A percentile compares a stretch with the other conserved stretches of the same genome.
Evolutionary conservation across 1,140 invertebrate genomes (phyloP).

Genomic region (Augochlora pura): DNA sequence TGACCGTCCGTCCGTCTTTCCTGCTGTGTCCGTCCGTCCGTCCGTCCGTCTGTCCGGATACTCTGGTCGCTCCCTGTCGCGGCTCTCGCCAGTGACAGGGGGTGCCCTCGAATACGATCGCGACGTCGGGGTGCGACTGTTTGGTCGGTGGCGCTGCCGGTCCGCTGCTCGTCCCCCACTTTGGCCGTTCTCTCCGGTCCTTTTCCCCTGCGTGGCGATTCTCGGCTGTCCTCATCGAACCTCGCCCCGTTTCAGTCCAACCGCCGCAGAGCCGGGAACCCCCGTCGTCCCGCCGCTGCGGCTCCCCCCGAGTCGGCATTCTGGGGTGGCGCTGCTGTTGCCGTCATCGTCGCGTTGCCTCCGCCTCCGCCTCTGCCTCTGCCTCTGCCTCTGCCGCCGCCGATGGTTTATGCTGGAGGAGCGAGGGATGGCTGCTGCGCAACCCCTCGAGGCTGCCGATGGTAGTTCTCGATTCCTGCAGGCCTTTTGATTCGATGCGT

Average conservation of each 20-base stretch:
- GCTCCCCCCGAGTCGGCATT: slow-evolving; percentile 50
- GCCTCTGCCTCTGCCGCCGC: slow-evolving; percentile 28
- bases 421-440: slow-evolving; percentile 56
- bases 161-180: slow-evolving; percentile 52
- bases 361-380: slow-evolving; percentile 37
- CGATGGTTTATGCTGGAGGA: slow-evolving; percentile 41
- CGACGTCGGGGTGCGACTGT: slow-evolving; percentile 72
- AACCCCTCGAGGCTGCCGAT: slow-evolving; percentile 63
- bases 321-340: slow-evolving; percentile 47
- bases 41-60: slow-evolving; percentile 48
- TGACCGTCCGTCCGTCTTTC: slow-evolving; percentile 38
- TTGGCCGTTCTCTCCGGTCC: too few relatives aligned
- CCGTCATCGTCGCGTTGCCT: slow-evolving; percentile 43
- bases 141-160: slow-evolving; percentile 67
- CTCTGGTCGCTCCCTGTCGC: slow-evolving; percentile 64
- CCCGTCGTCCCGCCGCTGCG: slow-evolving; percentile 61
- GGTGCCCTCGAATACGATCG: slow-evolving; percentile 63
- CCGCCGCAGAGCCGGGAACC: slow-evolving; percentile 37
- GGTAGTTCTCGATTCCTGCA: slow-evolving; percentile 62
- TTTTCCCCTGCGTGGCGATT: not conserved
- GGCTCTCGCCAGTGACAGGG: slow-evolving; percentile 64
- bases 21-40: slow-evolving; percentile 21
- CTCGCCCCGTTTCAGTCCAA: not conserved
- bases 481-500: slow-evolving; percentile 49
- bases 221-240: slow-evolving; percentile 10